These are phyloP conservation scores for Cynopterus sphinx DNA, from an alignment of 2,797 vertebrate genomes.

Conservation along the genomic window DNA sequence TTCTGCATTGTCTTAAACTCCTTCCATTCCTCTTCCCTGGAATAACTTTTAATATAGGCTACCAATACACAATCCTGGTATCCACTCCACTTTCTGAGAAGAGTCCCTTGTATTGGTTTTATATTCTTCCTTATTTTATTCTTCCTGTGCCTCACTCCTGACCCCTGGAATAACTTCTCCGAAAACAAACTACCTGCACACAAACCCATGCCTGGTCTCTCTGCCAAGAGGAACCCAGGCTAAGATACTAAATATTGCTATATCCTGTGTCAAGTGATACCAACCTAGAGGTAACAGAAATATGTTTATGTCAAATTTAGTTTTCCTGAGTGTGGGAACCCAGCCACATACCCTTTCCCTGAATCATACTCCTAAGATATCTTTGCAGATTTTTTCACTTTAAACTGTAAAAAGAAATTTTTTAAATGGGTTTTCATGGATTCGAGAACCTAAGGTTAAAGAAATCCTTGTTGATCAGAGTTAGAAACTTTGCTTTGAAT, in stretches of 20 bases:
- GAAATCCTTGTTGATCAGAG: constrained; percentile 64
- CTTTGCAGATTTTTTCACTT: constrained; percentile 37
- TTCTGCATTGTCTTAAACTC: neutral
- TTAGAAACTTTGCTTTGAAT: constrained; percentile 60
- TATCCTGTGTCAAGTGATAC: neutral
- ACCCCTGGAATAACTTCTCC: neutral
- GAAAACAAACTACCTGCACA: neutral
- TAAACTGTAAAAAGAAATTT: constrained; percentile 12
- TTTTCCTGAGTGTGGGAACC: neutral
- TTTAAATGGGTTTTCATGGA: constrained; percentile 51
- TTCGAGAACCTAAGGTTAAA: constrained; percentile 55
- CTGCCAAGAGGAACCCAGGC: neutral
- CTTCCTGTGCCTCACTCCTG: neutral
- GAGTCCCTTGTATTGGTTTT: neutral
- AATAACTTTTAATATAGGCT: neutral
- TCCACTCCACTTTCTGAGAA: neutral
- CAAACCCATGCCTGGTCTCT: neutral
- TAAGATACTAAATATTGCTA: neutral
- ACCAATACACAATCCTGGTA: neutral
- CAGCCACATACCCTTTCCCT: neutral
- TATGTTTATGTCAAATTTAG: neutral
- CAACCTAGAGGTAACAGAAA: neutral
- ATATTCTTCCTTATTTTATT: neutral
- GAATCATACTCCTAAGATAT: neutral
- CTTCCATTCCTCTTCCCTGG: neutral